Conservation (phyloP, 2,888 invertebrate species). For the Pseudanteris insignis region DNA sequence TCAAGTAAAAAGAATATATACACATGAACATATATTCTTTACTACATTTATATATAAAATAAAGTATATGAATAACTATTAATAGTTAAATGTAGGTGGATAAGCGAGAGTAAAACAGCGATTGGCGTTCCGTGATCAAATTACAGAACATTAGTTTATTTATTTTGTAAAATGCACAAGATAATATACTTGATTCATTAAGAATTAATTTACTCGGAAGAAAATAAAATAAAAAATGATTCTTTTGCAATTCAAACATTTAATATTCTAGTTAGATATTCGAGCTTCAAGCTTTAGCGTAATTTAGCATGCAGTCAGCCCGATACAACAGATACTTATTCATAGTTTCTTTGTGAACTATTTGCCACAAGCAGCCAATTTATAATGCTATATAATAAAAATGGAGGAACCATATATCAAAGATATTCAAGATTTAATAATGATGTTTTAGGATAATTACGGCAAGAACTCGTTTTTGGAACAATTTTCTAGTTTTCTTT, state of each 20-base stretch:
- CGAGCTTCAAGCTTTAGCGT: background rate
- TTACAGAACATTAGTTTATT: too few species aligned
- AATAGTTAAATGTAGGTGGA: conserved; percentile 21
- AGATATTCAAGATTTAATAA: too few species aligned
- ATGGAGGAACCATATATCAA: too few species aligned
- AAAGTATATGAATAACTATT: conserved; percentile 29
- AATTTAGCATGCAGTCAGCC: conserved; percentile 21
- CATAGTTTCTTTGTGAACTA: conserved; percentile 5
- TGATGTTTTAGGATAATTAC: too few species aligned
- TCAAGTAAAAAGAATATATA: conserved; percentile 47
- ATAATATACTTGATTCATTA: too few species aligned
- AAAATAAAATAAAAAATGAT: too few species aligned
- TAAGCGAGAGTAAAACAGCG: conserved; percentile 27
- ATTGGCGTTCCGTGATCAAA: conserved; percentile 10
- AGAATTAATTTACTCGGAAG: too few species aligned
- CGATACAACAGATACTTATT: conserved; percentile 17
- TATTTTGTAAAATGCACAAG: too few species aligned
- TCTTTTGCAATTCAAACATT: background rate
- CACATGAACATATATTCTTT: conserved; percentile 26
- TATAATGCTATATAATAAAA: too few species aligned
- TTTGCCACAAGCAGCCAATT: conserved; percentile 35
- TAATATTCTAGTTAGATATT: background rate
- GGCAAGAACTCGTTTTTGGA: too few species aligned
- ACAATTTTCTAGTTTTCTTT: too few species aligned
- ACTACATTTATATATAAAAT: conserved; percentile 44